Evolutionary conservation across 2,113 vertebrate species (phyloP).

Genomic region (Zingel zingel): DNA sequence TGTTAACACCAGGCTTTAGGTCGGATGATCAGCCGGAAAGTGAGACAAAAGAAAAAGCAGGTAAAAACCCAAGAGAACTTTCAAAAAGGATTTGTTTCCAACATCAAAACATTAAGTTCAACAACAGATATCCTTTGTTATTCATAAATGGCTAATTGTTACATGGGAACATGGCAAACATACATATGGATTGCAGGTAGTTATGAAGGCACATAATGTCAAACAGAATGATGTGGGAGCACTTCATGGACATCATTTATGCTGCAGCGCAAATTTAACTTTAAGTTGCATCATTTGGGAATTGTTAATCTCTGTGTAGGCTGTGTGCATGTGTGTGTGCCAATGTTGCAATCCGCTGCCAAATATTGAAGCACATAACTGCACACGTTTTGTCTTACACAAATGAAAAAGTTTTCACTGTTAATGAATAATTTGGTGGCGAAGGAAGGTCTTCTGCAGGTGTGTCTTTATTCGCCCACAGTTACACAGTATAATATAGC

Average conservation of each 20-base stretch:
- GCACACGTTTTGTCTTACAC: not conserved
- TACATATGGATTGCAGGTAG: slow-evolving; percentile 28
- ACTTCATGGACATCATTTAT: slow-evolving; percentile 15
- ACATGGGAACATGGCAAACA: slow-evolving; percentile 25
- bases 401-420: not conserved
- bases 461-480: not conserved
- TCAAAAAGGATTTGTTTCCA: slow-evolving; percentile 42
- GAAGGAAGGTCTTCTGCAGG: not conserved
- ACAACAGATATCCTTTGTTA: slow-evolving; percentile 15
- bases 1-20: slow-evolving; percentile 60
- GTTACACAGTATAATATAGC: not conserved
- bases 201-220: slow-evolving; percentile 47
- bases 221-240: slow-evolving; percentile 32
- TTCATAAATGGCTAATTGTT: slow-evolving; percentile 25
- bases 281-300: slow-evolving; percentile 11
- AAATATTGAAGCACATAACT: not conserved
- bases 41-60: slow-evolving; percentile 47
- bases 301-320: slow-evolving; percentile 24
- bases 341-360: not conserved
- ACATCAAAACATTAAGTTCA: not conserved
- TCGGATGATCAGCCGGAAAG: slow-evolving; percentile 50
- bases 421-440: not conserved
- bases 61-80: slow-evolving; percentile 26
- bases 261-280: slow-evolving; percentile 4
- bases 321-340: slow-evolving; percentile 26